Evolutionary conservation across 2,797 vertebrate species (phyloP), one percentile per base, ranked within the genome.

Genomic region (Eulemur mongoz): DNA sequence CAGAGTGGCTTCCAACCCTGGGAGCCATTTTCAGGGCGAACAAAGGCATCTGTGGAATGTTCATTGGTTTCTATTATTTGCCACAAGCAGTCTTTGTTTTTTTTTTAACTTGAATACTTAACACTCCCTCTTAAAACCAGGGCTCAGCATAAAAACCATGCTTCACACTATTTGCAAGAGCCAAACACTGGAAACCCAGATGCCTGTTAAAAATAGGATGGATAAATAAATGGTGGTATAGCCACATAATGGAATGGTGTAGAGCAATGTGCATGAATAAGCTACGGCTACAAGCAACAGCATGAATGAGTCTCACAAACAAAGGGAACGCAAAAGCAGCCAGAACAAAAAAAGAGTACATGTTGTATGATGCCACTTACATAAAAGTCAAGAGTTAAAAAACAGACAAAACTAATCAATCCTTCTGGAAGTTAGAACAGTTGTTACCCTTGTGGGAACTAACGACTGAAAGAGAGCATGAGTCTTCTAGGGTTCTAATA

Each of bases 11-110:
- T 86, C 79, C 54, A 50, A 17, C 45, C n/a, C 61, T 22, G 35
- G 30, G 30, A 91, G 76, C 27, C 38, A 15, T 57, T 91, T 84
- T 54, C 79, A 75, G 54, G 69, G 15, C 15, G 35, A 89, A 72
- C 81, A 89, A 72, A 95, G 80, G 81, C 61, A 14, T 87, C 72
- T 54, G 45, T 80, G 70, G 75, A 54, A 90, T 94, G 80, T 69
- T 84, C 35, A 6, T 83, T 76, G 48, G 61, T 73, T 91, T 57
- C 91, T 70, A 2, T 75, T 63, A 45, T 57, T 72, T 63, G 12
- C 50, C 65, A 86, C 76, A 82, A 65, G 65, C 43, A 20, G 43
- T 22, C 81, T 93, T 57, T 40, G 27, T 43, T 70, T 75, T 75
- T 75, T 75, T 32, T 82, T 54, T 50, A 91, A 87, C 7, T 69